Evolutionary conservation across 2,888 invertebrate genomes (phyloP), one percentile per base, ranked within the genome.

Genomic region (Leptogaster cylindrica): DNA sequence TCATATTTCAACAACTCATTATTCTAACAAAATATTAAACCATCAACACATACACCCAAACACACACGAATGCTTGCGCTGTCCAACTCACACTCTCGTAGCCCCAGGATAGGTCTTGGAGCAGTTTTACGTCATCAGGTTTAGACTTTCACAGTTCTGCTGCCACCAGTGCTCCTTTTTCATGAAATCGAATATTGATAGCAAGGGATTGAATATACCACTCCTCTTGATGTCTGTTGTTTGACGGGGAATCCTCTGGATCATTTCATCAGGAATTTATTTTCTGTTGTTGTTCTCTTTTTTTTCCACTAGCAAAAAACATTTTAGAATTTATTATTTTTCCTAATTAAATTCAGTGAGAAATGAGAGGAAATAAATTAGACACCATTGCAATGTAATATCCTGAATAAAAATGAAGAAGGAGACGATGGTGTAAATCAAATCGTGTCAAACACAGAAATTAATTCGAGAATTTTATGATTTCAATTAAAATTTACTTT

Each of bases 121-220:
- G 41, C 61, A 61, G 61, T 61, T 61, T 44, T 61, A 44, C 61
- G 41, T 44, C 61, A 25, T 39, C 44, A 44, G 61, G 61, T 61
- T 44, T 61, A 61, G 61, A 28, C 61, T 61, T 61, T 18, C 61
- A 61, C 55, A 55, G 55, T 55, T 55, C 44, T 28, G 44, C 61
- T 61, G 61, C 61, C 61, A 41, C 16, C 61, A 61, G 36, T 44
- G 61, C 48, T 70, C 58, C 58, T 67, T 67, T 69, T 67, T 65
- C 65, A 33, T 79, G 80, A 76, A 80, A 80, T 79, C 78, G 79
- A 79, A 80, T 80, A 80, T 79, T 77, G 76, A 80, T 80, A 77
- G 78, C 77, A 76, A 72, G 76, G 79, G 79, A 80, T 80, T 78
- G 77, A 76, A 77, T 80, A 75, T 75, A 73, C 73, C 74, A 74